Percentiles rank a stretch among this genome's conserved stretches.
phyloP scores from a whole-genome alignment of 2,888 invertebrate genomes.

The Lypha dubia region DNA sequence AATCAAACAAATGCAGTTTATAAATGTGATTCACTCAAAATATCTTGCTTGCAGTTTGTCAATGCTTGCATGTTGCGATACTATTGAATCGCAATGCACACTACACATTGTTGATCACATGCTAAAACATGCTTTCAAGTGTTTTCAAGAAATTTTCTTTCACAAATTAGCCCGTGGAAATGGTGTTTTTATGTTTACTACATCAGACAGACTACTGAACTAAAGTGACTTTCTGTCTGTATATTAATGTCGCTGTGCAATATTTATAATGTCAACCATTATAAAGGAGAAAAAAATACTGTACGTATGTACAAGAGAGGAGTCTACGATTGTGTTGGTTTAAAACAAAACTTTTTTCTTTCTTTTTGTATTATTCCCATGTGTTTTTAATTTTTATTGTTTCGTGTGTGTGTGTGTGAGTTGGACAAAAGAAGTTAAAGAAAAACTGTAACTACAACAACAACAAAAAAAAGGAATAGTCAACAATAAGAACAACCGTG shows the following conservation, averaged over 20 bases:
- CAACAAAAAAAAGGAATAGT: too few relatives aligned
- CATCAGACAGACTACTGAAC: neutral
- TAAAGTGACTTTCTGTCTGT: neutral
- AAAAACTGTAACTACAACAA: slow-evolving; percentile 14
- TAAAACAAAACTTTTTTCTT: slow-evolving; percentile 9
- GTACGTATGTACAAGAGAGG: too few relatives aligned
- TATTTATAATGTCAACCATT: slow-evolving; percentile 40
- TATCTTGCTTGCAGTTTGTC: too few relatives aligned
- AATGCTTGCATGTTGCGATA: too few relatives aligned
- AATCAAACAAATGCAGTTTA: too few relatives aligned
- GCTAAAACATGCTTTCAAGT: too few relatives aligned
- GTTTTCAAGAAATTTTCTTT: neutral
- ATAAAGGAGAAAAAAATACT: slow-evolving; percentile 16
- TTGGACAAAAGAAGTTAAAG: slow-evolving; percentile 28
- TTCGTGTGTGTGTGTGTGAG: slow-evolving; percentile 21
- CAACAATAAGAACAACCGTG: slow-evolving; percentile 41
- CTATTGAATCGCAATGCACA: too few relatives aligned
- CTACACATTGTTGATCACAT: too few relatives aligned
- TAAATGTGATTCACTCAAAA: too few relatives aligned
- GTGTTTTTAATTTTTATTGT: neutral
- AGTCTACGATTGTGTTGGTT: slow-evolving; percentile 6
- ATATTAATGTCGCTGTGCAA: neutral
- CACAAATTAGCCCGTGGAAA: neutral
- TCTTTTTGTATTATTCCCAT: neutral
- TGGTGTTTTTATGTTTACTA: neutral